Evolutionary conservation across 1,140 invertebrate species (phyloP).

Genomic region (Orchesella cincta): DNA sequence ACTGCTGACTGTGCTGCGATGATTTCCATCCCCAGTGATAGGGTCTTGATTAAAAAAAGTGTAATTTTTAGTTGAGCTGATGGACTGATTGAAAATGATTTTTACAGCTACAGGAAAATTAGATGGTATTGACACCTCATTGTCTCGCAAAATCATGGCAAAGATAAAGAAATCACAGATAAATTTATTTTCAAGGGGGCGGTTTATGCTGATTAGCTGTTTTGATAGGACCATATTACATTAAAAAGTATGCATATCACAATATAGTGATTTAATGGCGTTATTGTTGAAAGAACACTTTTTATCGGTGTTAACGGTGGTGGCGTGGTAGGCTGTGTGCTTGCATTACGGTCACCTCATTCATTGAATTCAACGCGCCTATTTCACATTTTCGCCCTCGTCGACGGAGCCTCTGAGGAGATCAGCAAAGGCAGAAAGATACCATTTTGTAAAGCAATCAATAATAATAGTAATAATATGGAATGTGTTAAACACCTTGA

Average conservation of each 20-base stretch:
- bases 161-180: conserved; percentile 17
- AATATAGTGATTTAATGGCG: not conserved
- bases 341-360: conserved; percentile 15
- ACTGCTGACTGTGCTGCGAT: not conserved
- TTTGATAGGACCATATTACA: conserved; percentile 14
- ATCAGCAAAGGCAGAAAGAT: too few relatives aligned
- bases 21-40: too few relatives aligned
- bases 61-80: too few relatives aligned
- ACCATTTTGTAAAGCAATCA: too few relatives aligned
- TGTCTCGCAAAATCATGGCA: not conserved
- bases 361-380: not conserved
- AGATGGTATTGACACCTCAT: conserved; percentile 27
- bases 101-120: conserved; percentile 19
- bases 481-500: conserved; percentile 9
- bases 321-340: not conserved
- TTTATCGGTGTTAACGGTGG: not conserved
- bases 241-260: too few relatives aligned
- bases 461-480: not conserved
- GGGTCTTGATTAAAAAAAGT: too few relatives aligned
- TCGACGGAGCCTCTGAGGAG: too few relatives aligned
- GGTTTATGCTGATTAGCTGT: conserved; percentile 14
- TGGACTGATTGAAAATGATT: conserved; percentile 22
- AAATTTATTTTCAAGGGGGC: conserved; percentile 20
- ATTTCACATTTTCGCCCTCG: too few relatives aligned
- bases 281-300: too few relatives aligned